Evolutionary conservation across 2,113 vertebrate species (phyloP).

Genomic region (Anseranas semipalmata): DNA sequence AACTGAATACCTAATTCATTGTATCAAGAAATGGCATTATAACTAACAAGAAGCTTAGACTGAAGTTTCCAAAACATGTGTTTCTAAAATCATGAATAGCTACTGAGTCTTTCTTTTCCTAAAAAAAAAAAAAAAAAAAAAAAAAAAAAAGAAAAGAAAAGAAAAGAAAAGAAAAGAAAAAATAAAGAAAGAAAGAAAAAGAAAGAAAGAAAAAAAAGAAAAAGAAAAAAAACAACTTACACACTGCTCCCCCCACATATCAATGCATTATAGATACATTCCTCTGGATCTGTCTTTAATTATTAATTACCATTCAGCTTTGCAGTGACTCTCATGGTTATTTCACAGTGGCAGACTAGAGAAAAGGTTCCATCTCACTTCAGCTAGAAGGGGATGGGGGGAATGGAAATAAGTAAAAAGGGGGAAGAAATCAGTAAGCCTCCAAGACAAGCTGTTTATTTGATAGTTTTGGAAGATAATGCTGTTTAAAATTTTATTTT

Average conservation of each 20-base stretch:
- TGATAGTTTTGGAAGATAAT: background rate
- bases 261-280: slow-evolving; percentile 17
- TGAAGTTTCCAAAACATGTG: background rate
- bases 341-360: background rate
- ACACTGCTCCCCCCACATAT: background rate
- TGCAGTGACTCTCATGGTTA: background rate
- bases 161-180: background rate
- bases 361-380: background rate
- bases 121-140: background rate
- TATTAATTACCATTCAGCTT: slow-evolving; percentile 7
- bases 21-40: fast-evolving
- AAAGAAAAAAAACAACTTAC: background rate
- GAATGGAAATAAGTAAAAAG: background rate
- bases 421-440: background rate
- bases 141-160: background rate
- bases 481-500: slow-evolving; percentile 3
- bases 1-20: background rate
- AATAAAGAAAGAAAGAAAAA: too few relatives aligned
- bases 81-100: background rate
- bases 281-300: background rate
- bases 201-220: background rate
- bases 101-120: background rate
- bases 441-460: background rate
- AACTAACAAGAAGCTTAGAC: background rate
- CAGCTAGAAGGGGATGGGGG: background rate